Percentiles rank a stretch among this genome's conserved stretches.
Conservation (phyloP, 2,888 invertebrate species). For the Electrophaes corylata region DNA sequence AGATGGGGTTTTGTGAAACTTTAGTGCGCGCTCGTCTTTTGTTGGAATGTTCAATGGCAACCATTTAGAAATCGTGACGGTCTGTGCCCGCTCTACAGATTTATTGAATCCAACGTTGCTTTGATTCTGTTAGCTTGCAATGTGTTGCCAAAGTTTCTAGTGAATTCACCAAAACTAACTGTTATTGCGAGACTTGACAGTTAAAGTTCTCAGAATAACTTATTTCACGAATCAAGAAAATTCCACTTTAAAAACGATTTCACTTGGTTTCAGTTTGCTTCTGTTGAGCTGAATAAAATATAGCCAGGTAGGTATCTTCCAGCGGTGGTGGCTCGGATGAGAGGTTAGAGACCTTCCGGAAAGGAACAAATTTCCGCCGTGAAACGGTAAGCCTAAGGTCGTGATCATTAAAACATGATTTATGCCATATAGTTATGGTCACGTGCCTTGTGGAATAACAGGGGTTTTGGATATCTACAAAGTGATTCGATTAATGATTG, state of each 20-base stretch:
- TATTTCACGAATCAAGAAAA: not conserved
- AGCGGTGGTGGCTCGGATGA: slow-evolving; percentile 21
- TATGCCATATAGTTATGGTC: slow-evolving; percentile 37
- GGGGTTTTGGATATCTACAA: slow-evolving; percentile 10
- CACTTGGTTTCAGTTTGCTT: slow-evolving; percentile 12
- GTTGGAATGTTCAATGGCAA: slow-evolving; percentile 53
- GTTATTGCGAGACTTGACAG: slow-evolving; percentile 1
- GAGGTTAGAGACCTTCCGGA: slow-evolving; percentile 44
- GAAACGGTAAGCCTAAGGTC: slow-evolving; percentile 41
- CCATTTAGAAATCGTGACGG: slow-evolving; percentile 50
- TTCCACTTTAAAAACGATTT: not conserved
- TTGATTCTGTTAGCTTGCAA: slow-evolving; percentile 31
- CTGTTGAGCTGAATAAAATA: slow-evolving; percentile 28
- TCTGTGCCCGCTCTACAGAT: slow-evolving; percentile 44
- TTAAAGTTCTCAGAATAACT: slow-evolving; percentile 6
- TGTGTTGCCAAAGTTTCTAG: slow-evolving; percentile 31
- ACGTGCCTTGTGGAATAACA: slow-evolving; percentile 25
- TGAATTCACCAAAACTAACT: slow-evolving; percentile 14
- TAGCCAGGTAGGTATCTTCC: slow-evolving; percentile 18
- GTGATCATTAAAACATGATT: slow-evolving; percentile 51
- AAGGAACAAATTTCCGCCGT: slow-evolving; percentile 49
- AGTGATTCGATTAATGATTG: not conserved
- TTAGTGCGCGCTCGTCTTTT: slow-evolving; percentile 55
- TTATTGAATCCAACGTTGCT: slow-evolving; percentile 52
- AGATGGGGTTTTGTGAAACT: slow-evolving; percentile 57